Evolutionary conservation across 53 echinoderm and acorn worm genomes (phyloP).

Genomic region (Actinopyga echinites): DNA sequence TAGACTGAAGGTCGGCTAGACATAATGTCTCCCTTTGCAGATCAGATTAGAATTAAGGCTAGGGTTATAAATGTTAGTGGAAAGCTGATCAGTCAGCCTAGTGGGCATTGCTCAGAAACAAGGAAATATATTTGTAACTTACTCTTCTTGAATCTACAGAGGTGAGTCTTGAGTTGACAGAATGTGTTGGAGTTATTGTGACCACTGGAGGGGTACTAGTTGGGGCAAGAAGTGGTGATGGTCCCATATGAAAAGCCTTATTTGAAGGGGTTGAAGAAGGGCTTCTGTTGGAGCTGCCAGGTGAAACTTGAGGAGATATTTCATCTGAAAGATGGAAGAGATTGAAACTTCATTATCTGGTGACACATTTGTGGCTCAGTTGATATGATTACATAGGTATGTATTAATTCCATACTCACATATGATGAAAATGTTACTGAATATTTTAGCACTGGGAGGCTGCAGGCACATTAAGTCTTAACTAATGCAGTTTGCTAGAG

Average conservation of each 20-base stretch:
- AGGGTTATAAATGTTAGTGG: too few species aligned
- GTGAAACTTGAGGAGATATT: conserved; percentile 83
- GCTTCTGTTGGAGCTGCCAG: conserved; percentile 89
- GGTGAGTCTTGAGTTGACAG: conserved; percentile 66
- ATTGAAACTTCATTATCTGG: too few species aligned
- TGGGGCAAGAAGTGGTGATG: conserved; percentile 88
- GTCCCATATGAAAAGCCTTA: conserved; percentile 75
- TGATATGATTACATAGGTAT: too few species aligned
- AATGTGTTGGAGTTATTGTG: conserved; percentile 97
- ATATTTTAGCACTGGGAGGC: too few species aligned
- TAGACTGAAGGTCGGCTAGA: too few species aligned
- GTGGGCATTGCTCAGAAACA: not conserved
- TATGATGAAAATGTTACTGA: too few species aligned
- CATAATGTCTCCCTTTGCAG: too few species aligned
- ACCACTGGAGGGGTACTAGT: conserved; percentile 95
- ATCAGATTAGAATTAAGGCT: too few species aligned
- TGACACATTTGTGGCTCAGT: too few species aligned
- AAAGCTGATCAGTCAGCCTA: not conserved
- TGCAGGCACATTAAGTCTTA: too few species aligned
- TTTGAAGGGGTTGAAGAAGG: conserved; percentile 89
- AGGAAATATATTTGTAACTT: conserved; percentile 6
- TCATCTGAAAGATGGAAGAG: conserved; percentile 62
- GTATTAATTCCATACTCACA: too few species aligned
- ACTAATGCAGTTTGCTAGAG: too few species aligned
- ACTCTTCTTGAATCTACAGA: conserved; percentile 84